A percentile compares a stretch with the other conserved stretches of the same genome.
These are phyloP conservation scores for Penaeus japonicus DNA, from an alignment of 1,140 invertebrate species.

Conservation along the genomic window DNA sequence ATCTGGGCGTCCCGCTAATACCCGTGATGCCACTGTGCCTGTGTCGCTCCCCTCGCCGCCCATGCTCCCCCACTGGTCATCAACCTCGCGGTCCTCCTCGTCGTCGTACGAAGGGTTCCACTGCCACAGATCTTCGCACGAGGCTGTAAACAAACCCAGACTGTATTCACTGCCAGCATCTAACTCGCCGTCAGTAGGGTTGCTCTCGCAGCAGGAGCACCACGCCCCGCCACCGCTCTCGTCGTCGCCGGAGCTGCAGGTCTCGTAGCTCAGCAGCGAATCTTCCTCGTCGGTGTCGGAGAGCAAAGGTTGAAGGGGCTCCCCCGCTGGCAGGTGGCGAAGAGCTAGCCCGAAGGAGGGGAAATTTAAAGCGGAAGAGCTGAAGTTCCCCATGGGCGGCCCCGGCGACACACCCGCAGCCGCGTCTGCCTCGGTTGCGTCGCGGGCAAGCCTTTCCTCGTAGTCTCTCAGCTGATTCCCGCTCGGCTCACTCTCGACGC, in stretches of 20 bases:
- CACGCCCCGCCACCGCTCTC: not conserved
- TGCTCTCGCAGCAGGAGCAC: not conserved
- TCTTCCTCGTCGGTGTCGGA: not conserved
- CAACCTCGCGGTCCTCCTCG: not conserved
- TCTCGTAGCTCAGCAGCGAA: not conserved
- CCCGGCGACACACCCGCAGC: too few species aligned
- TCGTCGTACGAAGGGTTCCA: slow-evolving; percentile 22
- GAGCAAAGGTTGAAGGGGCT: too few species aligned
- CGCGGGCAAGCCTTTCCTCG: too few species aligned
- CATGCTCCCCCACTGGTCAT: not conserved
- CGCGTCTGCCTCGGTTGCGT: too few species aligned
- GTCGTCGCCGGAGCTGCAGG: not conserved
- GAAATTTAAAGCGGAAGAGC: too few species aligned
- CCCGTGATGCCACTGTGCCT: not conserved
- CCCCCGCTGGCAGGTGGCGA: not conserved
- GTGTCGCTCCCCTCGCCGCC: not conserved
- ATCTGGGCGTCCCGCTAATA: not conserved
- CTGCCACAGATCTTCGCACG: slow-evolving; percentile 7
- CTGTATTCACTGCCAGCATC: slow-evolving; percentile 6
- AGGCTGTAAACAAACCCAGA: not conserved
- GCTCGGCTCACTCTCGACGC: too few species aligned
- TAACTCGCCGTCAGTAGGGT: not conserved
- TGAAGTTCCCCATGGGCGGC: too few species aligned
- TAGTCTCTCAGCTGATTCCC: too few species aligned
- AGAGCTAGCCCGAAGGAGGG: too few species aligned